phyloP scores from a whole-genome alignment of 1,140 invertebrate genomes.

The Penaeus vannamei region DNA sequence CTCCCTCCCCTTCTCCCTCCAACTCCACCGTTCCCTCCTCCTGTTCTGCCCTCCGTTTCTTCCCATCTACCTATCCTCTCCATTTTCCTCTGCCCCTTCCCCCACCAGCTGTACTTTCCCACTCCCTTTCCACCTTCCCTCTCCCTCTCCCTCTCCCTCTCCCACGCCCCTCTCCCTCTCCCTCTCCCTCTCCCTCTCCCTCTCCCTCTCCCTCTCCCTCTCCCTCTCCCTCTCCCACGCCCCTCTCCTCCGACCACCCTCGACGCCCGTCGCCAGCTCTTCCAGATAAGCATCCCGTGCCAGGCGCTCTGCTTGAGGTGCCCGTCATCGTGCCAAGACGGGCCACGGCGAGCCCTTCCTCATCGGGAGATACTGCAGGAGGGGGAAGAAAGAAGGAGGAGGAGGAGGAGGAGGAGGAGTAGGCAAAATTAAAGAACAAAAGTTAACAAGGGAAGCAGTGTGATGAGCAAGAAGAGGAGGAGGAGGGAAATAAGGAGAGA shows the following conservation, averaged over 20 bases:
- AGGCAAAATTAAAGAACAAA: no score
- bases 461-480: no score
- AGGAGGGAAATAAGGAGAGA: no score
- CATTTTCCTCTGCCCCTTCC: background rate
- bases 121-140: background rate
- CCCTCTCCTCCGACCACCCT: background rate
- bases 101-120: background rate
- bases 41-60: slow-evolving; percentile 12
- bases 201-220: background rate
- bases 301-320: no score
- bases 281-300: background rate
- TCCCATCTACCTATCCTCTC: background rate
- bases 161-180: background rate
- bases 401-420: no score
- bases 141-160: no score
- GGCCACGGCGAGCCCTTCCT: no score
- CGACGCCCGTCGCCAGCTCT: background rate
- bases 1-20: slow-evolving; percentile 13
- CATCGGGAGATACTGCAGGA: no score
- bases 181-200: background rate
- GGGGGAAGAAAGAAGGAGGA: no score
- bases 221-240: background rate
- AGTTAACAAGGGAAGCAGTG: no score
- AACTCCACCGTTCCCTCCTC: background rate
- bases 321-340: no score